Evolutionary conservation across 2,113 vertebrate genomes (phyloP), one percentile per base, ranked within the genome.

Genomic region (Embiotoca jacksoni): DNA sequence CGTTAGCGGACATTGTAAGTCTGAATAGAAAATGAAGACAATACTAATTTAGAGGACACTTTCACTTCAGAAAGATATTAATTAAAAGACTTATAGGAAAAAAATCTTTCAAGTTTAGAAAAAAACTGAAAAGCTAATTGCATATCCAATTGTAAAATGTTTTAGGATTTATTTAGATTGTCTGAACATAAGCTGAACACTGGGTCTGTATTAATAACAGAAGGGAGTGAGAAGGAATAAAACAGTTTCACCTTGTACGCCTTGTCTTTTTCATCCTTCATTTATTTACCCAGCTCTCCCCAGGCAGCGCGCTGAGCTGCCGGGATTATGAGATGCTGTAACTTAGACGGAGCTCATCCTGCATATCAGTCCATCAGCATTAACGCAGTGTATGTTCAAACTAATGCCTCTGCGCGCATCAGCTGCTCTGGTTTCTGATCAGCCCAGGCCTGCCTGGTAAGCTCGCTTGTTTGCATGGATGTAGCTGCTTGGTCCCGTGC

Each of bases 321-420:
- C 9, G 55, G 67, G 80, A 88, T 92, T 83, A 87, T 71, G 78
- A 60, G 77, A 49, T 32, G 56, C 61, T 67, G 67, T 68, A 71
- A 64, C 30, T 13, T 57, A 81, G 84, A 66, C 55, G 9, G 11
- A 54, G 63, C 71, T 88, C 67, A 83, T 87, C 69, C 72, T 78
- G 75, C 56, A 23, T 79, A 80, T 87, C 86, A 37, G 60, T 67
- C 72, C 81, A 86, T 91, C 84, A 77, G 74, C 66, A 64, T 83
- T 87, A 75, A 75, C 69, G 13, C 2, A 14, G 68, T 70, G 75
- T 64, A 16, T 68, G 84, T 75, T 83, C 79, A 74, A 81, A 86
- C 69, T 80, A 90, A 87, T 50, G 68, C 53, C 62, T 80, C 67
- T n/a, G 68, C 3, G 65, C 3, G 65, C 61, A 70, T 61, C 70